These are phyloP conservation scores for Ryuthela nishihirai DNA, from an alignment of 2,888 invertebrate species.

Conservation along the genomic window DNA sequence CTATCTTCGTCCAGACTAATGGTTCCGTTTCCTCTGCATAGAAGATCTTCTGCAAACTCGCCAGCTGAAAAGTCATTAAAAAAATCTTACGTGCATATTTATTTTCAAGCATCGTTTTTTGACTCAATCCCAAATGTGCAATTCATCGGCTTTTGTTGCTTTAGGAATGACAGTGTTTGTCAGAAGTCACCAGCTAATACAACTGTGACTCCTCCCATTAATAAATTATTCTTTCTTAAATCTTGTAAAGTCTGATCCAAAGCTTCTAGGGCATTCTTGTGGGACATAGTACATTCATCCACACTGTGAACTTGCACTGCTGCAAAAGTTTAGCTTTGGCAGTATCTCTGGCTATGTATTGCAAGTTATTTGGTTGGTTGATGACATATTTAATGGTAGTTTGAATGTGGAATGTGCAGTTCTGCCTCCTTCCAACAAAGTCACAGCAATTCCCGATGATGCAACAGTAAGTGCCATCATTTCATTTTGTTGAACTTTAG, in stretches of 20 bases:
- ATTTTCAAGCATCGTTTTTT: constrained; percentile 20
- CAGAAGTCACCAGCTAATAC: constrained; percentile 43
- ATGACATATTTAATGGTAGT: too few species aligned
- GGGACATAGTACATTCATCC: constrained; percentile 52
- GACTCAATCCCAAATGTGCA: constrained; percentile 41
- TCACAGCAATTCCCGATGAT: too few species aligned
- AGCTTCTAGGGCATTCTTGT: constrained; percentile 46
- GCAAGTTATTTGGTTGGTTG: too few species aligned
- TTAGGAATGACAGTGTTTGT: constrained; percentile 41
- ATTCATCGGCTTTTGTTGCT: constrained; percentile 38
- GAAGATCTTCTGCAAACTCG: constrained; percentile 22
- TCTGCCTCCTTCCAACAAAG: too few species aligned
- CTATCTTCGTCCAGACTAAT: not conserved
- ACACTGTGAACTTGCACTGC: constrained; percentile 50
- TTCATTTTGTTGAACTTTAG: not conserved
- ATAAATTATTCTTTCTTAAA: constrained; percentile 3
- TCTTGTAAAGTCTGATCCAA: constrained; percentile 17
- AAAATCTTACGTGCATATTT: constrained; percentile 35
- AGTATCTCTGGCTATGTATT: too few species aligned
- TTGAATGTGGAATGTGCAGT: too few species aligned
- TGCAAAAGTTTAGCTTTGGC: too few species aligned
- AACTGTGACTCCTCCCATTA: constrained; percentile 37
- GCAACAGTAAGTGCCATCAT: constrained; percentile 39
- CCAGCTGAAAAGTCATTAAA: constrained; percentile 12
- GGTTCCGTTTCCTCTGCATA: constrained; percentile 29